A percentile compares a stretch with the other conserved stretches of the same genome.
These are phyloP conservation scores for Meloe dianella DNA, from an alignment of 2,888 invertebrate genomes.

Conservation along the genomic window DNA sequence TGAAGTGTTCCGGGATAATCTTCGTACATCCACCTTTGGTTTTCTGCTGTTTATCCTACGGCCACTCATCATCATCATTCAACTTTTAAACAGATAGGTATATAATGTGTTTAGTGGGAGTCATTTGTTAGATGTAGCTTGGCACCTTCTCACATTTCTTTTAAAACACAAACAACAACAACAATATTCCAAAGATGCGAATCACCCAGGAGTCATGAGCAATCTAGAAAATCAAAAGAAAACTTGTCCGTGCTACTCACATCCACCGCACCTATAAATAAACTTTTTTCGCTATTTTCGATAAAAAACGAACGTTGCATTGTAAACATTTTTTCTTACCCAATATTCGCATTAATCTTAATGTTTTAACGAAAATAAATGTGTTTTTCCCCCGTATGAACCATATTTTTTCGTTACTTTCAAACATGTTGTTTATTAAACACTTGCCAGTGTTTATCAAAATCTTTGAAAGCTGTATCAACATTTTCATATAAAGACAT, in stretches of 20 bases:
- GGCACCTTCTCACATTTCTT: not conserved
- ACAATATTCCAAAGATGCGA: not conserved
- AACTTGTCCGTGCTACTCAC: not conserved
- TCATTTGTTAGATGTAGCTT: not conserved
- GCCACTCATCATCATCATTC: constrained; percentile 10
- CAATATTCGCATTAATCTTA: not conserved
- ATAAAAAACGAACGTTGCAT: too few species aligned
- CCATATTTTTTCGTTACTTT: constrained; percentile 8
- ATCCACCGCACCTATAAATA: not conserved
- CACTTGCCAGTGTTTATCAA: constrained; percentile 42
- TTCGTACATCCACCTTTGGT: constrained; percentile 11
- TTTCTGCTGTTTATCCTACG: constrained; percentile 8
- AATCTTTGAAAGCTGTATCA: constrained; percentile 42
- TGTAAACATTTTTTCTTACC: not conserved
- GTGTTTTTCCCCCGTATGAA: not conserved
- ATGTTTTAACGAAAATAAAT: constrained; percentile 1
- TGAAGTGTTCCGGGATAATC: constrained; percentile 9
- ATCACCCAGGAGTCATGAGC: not conserved
- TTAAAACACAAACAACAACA: not conserved
- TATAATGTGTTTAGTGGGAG: constrained; percentile 9
- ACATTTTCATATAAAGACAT: constrained; percentile 44
- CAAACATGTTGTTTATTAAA: constrained; percentile 38
- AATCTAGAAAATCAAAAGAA: not conserved
- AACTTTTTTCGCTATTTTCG: too few species aligned
- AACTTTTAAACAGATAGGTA: not conserved